Evolutionary conservation across 1,140 invertebrate genomes (phyloP).

Genomic region (Drosophila elegans): DNA sequence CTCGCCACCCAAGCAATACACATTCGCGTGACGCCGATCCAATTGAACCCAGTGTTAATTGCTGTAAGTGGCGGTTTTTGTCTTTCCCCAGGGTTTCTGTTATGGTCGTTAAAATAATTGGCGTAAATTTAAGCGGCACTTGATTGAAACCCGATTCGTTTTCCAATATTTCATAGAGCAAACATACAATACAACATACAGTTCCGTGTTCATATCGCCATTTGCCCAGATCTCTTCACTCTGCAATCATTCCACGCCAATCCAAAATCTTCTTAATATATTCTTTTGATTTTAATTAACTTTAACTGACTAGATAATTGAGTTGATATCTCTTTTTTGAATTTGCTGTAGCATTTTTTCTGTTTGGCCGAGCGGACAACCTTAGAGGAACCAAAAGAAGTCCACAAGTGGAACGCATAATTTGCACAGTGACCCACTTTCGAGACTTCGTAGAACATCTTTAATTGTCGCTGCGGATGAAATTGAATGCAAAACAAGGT

Average conservation of each 20-base stretch:
- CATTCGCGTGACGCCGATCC: constrained; percentile 40
- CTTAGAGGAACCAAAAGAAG: constrained; percentile 17
- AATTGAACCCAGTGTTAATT: constrained; percentile 76
- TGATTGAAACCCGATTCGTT: constrained; percentile 62
- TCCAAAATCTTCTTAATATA: no score
- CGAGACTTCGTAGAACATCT: neutral
- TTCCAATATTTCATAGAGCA: neutral
- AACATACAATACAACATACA: no score
- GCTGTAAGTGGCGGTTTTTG: constrained; percentile 41
- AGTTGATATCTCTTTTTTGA: neutral
- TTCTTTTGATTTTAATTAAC: no score
- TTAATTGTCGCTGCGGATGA: constrained; percentile 22
- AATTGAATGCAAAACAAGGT: constrained; percentile 27
- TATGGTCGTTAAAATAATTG: constrained; percentile 54
- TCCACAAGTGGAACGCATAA: constrained; percentile 7
- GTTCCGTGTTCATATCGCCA: neutral
- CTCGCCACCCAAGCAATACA: neutral
- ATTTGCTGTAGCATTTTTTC: neutral
- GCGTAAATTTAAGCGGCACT: constrained; percentile 61
- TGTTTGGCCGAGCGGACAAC: constrained; percentile 7
- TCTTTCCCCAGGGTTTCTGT: constrained; percentile 11
- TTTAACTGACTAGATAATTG: no score
- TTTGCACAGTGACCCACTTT: constrained; percentile 47
- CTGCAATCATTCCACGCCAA: no score
- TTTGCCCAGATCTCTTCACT: neutral